Evolutionary conservation across 2,113 vertebrate species (phyloP), one percentile per base, ranked within the genome.

Genomic region (Bostrychus sinensis): DNA sequence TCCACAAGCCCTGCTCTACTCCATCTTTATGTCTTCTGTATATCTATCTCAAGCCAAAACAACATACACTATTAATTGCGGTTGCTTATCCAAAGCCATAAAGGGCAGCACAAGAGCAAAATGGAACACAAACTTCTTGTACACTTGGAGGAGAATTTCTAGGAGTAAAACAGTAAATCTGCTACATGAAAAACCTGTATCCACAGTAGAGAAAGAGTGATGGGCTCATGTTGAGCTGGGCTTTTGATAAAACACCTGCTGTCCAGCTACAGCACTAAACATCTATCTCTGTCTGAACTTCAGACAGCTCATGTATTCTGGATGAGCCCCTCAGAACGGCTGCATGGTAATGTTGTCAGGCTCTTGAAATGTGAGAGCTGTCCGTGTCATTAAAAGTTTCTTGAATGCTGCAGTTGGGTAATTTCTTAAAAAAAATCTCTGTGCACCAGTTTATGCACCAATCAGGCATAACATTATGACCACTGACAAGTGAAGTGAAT

Each of bases 11-110:
- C 37, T 39, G 70, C 25, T 32, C n/a, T n/a, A n/a, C n/a, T n/a
- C n/a, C n/a, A n/a, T n/a, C n/a, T n/a, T n/a, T n/a, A n/a, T 59
- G 58, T 17, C 13, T 10, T 51, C 45, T 58, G 53, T 55, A 41
- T 75, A 61, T 67, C 55, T 61, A 61, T 77, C 50, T 75, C 12
- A 62, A 64, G 23, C 23, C 38, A 51, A 32, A 70, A 36, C 66
- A 38, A 0, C 46, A 50, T 6, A 23, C 20, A 5, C 34, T 57
- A 14, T 56, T 65, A 67, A 32, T 64, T 70, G 22, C 14, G 34
- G 23, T 46, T 34, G 48, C 13, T 60, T 41, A 17, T 36, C 56
- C n/a, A 37, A n/a, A 8, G 9, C 43, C 48, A 14, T 8, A 4
- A 30, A n/a, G 17, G 25, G 16, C 46, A 34, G 25, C 39, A 43